These are phyloP conservation scores for Apodemus sylvaticus DNA, from an alignment of 2,113 vertebrate species.

Conservation along the genomic window DNA sequence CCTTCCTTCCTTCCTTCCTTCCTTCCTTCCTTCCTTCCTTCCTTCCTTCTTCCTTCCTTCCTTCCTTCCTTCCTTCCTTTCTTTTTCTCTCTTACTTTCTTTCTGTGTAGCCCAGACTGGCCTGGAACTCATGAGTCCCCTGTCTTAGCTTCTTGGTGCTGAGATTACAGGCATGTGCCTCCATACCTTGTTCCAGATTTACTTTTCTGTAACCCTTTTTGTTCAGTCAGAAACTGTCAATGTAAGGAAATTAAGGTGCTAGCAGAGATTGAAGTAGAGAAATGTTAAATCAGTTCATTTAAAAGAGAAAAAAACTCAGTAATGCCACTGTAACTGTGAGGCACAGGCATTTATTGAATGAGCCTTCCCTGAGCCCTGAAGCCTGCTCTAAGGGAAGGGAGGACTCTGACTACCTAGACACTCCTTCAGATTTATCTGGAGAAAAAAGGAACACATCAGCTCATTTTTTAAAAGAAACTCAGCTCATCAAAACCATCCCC, in stretches of 20 bases:
- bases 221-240: background rate
- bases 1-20: too few species aligned
- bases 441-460: conserved; percentile 57
- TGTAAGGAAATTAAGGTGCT: conserved; percentile 30
- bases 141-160: background rate
- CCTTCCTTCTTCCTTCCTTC: too few species aligned
- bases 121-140: background rate
- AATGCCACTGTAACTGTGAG: background rate
- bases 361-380: conserved; percentile 15
- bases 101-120: background rate
- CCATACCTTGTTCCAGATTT: background rate
- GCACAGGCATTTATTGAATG: conserved; percentile 45
- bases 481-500: conserved; percentile 40
- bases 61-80: too few species aligned
- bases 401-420: background rate
- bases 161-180: background rate
- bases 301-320: background rate
- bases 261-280: background rate
- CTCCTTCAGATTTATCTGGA: conserved; percentile 55
- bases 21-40: rapidly evolving
- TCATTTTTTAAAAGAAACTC: conserved; percentile 64
- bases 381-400: conserved; percentile 6
- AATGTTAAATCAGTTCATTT: conserved; percentile 29
- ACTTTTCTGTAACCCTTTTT: background rate
- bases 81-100: background rate